Evolutionary conservation across 2,888 invertebrate species (phyloP).

Genomic region (Scaptodrosophila latifasciaeformis): DNA sequence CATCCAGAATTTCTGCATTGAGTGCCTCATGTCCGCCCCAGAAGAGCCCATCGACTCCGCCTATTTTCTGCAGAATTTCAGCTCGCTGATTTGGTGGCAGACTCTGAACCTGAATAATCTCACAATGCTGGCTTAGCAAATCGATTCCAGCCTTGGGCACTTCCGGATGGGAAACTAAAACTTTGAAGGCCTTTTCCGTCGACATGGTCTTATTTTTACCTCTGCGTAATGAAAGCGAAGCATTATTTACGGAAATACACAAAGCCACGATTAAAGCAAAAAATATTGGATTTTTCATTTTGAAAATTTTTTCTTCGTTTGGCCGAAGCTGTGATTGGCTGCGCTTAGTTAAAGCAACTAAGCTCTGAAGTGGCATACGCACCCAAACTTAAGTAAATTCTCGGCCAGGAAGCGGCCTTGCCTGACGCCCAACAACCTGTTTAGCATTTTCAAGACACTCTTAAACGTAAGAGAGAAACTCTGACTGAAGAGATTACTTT

Average conservation of each 20-base stretch:
- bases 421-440: conserved; percentile 39
- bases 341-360: too few relatives aligned
- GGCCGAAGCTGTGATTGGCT: neutral
- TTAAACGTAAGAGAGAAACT: too few relatives aligned
- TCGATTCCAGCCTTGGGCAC: conserved; percentile 81
- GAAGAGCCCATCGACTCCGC: conserved; percentile 70
- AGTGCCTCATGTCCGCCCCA: conserved; percentile 69
- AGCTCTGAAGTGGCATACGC: conserved; percentile 28
- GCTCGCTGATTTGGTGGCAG: conserved; percentile 60
- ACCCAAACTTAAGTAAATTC: conserved; percentile 36
- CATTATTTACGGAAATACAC: conserved; percentile 28
- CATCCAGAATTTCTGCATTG: conserved; percentile 70
- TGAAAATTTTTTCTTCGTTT: neutral
- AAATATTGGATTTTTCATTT: neutral
- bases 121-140: conserved; percentile 77
- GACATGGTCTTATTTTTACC: conserved; percentile 49
- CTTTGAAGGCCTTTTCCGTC: conserved; percentile 74
- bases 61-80: conserved; percentile 70
- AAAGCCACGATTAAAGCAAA: conserved; percentile 19
- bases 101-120: conserved; percentile 62
- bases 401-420: conserved; percentile 14
- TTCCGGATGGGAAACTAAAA: conserved; percentile 83
- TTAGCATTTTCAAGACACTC: conserved; percentile 33
- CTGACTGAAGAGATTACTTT: too few relatives aligned
- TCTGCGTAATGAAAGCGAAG: conserved; percentile 37